Evolutionary conservation across 1,140 invertebrate genomes (phyloP).

Genomic region (Pseudoatta argentina): DNA sequence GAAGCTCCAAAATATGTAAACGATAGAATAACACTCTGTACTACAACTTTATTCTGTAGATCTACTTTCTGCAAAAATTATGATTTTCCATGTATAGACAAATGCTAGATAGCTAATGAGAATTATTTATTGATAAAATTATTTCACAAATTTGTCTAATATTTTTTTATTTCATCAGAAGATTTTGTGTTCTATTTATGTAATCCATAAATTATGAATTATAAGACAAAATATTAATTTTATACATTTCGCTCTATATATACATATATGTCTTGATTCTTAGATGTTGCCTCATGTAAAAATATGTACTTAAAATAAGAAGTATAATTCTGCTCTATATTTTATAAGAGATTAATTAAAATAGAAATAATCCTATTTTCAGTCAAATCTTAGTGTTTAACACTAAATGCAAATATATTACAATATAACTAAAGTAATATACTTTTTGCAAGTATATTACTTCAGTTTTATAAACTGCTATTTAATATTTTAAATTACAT

Average conservation of each 20-base stretch:
- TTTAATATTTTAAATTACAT: too few species aligned
- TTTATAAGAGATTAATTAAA: background rate
- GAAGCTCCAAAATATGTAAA: constrained; percentile 28
- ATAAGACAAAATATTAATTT: background rate
- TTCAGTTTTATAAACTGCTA: too few species aligned
- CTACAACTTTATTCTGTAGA: background rate
- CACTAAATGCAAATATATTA: too few species aligned
- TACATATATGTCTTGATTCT: background rate
- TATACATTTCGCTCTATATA: background rate
- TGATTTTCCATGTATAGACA: background rate
- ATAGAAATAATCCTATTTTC: too few species aligned
- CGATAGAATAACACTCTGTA: background rate
- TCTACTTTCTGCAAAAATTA: background rate
- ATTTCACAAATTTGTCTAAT: background rate
- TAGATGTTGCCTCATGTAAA: background rate
- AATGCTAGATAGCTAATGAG: background rate
- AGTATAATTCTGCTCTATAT: background rate
- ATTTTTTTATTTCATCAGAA: background rate
- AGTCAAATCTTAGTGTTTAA: too few species aligned
- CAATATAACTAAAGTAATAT: too few species aligned
- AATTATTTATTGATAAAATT: constrained; percentile 6
- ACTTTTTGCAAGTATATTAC: too few species aligned
- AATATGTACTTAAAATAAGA: background rate
- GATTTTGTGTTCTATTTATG: background rate
- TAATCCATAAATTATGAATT: background rate